Base-by-base conservation (phyloP, 2,113 vertebrate genomes). In the Takifugu flavidus region DNA sequence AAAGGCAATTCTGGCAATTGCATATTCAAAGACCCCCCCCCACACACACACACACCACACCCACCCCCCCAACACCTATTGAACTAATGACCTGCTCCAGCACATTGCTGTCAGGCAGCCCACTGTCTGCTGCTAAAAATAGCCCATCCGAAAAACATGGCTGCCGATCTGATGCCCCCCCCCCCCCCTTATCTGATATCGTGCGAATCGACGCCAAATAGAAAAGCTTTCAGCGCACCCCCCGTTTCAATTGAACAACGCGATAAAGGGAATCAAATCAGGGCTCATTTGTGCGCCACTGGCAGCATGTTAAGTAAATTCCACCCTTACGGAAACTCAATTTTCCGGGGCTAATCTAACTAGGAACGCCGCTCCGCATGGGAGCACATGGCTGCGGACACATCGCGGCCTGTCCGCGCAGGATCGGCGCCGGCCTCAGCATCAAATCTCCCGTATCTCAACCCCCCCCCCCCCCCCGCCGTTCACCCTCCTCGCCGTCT, bases 231-330 rank as follows among this genome's bases (percentile, higher is more conserved):
- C 86, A 85, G 82, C 68, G 63, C 72, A 20, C 31, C 31, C 77
- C 72, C 74, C 53, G 67, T 80, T 80, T 86, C 84, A 86, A 84
- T 78, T 86, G 82, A 82, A 82, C 80, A 82, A 82, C 66, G 66
- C 34, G 84, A 89, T 88, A 87, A 85, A 81, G 75, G 76, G 80
- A 87, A 89, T 84, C 86, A 74, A 83, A 89, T 88, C 82, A 86
- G 75, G 26, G 79, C 81, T 82, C 78, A 73, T 87, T 83, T 61
- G 70, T 59, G 79, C 77, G 68, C 78, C 72, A 80, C 80, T 77
- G 80, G 79, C 79, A 87, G 75, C 79, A 81, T 77, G 79, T 80
- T 85, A 87, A 86, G 85, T 88, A 85, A 89, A 88, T 87, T 88
- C 82, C 68, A 82, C 80, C 74, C 79, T 86, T 79, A 84, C 25